These are phyloP conservation scores for Petrolisthes cinctipes DNA, from an alignment of 2,888 invertebrate genomes.

Conservation along the genomic window DNA sequence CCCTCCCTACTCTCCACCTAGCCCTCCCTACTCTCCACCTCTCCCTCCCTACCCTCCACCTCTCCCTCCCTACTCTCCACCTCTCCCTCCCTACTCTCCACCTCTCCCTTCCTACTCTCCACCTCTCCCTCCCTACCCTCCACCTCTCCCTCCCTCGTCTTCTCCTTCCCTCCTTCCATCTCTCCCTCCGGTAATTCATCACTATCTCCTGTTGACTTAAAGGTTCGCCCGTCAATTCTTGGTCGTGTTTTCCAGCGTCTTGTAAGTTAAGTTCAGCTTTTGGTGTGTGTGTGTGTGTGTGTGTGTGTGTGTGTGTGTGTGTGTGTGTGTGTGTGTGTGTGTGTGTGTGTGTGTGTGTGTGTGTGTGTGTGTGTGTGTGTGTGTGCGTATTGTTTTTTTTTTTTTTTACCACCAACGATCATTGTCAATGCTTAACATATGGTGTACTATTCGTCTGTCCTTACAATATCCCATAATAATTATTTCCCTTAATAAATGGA, in stretches of 20 bases:
- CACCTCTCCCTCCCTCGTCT: neutral
- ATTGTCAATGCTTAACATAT: too few relatives aligned
- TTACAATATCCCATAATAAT: too few relatives aligned
- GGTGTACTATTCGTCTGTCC: too few relatives aligned
- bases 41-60: neutral
- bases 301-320: too few relatives aligned
- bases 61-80: neutral
- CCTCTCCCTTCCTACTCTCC: neutral
- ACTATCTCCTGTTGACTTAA: slow-evolving; percentile 23
- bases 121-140: neutral
- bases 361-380: slow-evolving; percentile 1
- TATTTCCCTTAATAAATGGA: too few relatives aligned
- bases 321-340: too few relatives aligned
- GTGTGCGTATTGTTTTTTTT: neutral
- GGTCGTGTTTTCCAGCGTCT: neutral
- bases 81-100: neutral
- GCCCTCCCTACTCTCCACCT: neutral
- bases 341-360: neutral
- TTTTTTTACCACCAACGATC: too few relatives aligned
- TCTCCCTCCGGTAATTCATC: slow-evolving; percentile 7
- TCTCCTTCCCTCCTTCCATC: neutral
- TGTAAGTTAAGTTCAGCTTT: too few relatives aligned
- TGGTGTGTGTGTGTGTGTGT: too few relatives aligned
- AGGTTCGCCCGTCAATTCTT: neutral
- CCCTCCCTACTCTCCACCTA: neutral